Percentiles rank a stretch among this genome's conserved stretches.
These are phyloP conservation scores for Patagioenas fasciata DNA, from an alignment of 2,113 vertebrate genomes.

Conservation along the genomic window DNA sequence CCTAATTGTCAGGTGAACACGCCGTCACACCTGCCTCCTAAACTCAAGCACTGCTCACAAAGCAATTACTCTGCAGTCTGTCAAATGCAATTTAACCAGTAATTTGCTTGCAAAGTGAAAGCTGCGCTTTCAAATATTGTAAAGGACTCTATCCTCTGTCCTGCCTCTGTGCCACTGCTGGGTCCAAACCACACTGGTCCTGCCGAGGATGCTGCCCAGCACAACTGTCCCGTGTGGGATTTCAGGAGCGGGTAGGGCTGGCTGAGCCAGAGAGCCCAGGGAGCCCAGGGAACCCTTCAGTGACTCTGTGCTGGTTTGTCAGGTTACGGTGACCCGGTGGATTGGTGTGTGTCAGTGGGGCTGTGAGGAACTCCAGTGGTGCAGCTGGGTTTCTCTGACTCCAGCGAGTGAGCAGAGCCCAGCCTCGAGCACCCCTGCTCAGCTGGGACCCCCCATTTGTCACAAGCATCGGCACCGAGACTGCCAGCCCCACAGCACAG, in stretches of 20 bases:
- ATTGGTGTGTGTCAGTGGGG: neutral
- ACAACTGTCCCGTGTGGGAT: neutral
- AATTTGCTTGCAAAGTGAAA: constrained; percentile 9
- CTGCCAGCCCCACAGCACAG: neutral
- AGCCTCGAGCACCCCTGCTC: neutral
- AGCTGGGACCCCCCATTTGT: neutral
- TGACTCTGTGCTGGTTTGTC: neutral
- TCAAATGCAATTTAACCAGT: neutral
- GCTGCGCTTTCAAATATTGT: neutral
- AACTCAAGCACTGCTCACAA: neutral
- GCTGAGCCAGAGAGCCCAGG: neutral
- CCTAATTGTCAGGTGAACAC: neutral
- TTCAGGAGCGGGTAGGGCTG: neutral
- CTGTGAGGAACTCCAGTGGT: neutral
- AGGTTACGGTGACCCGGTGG: neutral
- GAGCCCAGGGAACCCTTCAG: neutral
- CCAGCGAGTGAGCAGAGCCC: neutral
- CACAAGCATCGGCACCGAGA: rapidly evolving
- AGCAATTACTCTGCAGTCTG: neutral
- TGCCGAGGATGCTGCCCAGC: neutral
- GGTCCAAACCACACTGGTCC: neutral
- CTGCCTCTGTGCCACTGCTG: neutral
- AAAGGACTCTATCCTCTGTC: neutral
- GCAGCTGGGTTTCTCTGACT: neutral
- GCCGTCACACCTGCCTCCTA: neutral